Evolutionary conservation across 2,888 invertebrate genomes (phyloP).

Genomic region (Physocephala rufipes): DNA sequence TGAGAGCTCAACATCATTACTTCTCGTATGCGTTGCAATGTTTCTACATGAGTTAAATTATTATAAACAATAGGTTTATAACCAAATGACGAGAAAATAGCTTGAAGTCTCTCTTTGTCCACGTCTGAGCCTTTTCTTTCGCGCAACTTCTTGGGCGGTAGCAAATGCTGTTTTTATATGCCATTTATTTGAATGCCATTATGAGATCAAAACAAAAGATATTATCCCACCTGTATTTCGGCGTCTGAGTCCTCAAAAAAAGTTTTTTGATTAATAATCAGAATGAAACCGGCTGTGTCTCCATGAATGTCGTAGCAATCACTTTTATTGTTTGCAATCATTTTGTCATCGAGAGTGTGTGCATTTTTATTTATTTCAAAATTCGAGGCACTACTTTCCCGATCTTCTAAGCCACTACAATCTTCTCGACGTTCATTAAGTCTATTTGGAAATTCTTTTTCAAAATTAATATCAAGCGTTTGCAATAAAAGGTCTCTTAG

Average conservation of each 20-base stretch:
- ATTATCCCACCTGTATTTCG: slow-evolving; percentile 49
- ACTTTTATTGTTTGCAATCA: slow-evolving; percentile 28
- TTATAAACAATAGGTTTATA: slow-evolving; percentile 52
- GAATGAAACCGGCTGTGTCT: slow-evolving; percentile 55
- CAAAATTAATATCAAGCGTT: slow-evolving; percentile 48
- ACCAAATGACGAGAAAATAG: slow-evolving; percentile 56
- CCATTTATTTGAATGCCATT: neutral
- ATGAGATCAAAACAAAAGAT: neutral
- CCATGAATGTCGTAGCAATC: slow-evolving; percentile 50
- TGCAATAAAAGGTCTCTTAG: slow-evolving; percentile 51
- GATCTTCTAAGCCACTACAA: neutral
- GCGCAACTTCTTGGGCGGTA: slow-evolving; percentile 48
- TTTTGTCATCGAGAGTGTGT: slow-evolving; percentile 22
- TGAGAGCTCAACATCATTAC: slow-evolving; percentile 52
- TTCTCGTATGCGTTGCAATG: slow-evolving; percentile 52
- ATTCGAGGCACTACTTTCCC: neutral
- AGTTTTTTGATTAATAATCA: slow-evolving; percentile 61
- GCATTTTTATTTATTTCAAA: neutral
- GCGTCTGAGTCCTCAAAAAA: slow-evolving; percentile 53
- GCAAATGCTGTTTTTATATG: slow-evolving; percentile 48
- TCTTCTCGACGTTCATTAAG: neutral
- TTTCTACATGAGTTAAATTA: slow-evolving; percentile 54
- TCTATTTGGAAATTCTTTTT: neutral
- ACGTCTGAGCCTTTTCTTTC: slow-evolving; percentile 57
- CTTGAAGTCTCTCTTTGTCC: slow-evolving; percentile 51